phyloP scores from a whole-genome alignment of 2,113 vertebrate genomes.

The Pseudolaguvia tuberculata region DNA sequence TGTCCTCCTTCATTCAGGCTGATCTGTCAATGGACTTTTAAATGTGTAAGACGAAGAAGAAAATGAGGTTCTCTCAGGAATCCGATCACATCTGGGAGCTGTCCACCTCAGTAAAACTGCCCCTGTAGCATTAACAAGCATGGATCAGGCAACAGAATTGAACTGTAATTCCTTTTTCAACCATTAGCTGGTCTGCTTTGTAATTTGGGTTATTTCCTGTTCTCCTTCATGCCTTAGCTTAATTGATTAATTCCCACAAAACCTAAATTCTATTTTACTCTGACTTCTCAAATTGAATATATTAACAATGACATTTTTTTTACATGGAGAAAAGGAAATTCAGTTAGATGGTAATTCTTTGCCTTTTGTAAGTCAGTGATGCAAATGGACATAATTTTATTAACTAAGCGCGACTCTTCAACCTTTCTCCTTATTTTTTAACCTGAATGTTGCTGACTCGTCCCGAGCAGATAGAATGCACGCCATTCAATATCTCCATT shows the following conservation, averaged over 20 bases:
- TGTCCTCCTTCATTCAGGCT: conserved; percentile 45
- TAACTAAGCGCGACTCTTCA: conserved; percentile 60
- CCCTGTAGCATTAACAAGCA: conserved; percentile 54
- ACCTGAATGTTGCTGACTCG: conserved; percentile 55
- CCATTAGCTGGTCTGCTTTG: conserved; percentile 63
- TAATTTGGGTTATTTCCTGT: conserved; percentile 47
- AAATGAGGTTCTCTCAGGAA: conserved; percentile 70
- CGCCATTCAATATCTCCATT: conserved; percentile 71
- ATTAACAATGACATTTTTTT: conserved; percentile 59
- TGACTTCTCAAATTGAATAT: conserved; percentile 61
- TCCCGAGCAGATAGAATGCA: conserved; percentile 54
- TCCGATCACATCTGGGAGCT: conserved; percentile 63
- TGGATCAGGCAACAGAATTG: conserved; percentile 63
- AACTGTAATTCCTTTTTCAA: conserved; percentile 69
- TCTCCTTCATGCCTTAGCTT: conserved; percentile 59
- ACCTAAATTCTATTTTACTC: conserved; percentile 62
- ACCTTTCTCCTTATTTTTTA: conserved; percentile 49
- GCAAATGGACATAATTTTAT: conserved; percentile 59
- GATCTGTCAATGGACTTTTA: conserved; percentile 61
- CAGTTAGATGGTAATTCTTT: conserved; percentile 58
- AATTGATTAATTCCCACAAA: conserved; percentile 70
- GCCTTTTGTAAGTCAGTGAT: conserved; percentile 58
- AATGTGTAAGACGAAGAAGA: conserved; percentile 67
- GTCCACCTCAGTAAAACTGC: conserved; percentile 56
- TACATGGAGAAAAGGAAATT: conserved; percentile 54